A percentile compares a stretch with the other conserved stretches of the same genome.
Conservation (phyloP, 2,888 invertebrate genomes). For the Pasiphila rectangulata region DNA sequence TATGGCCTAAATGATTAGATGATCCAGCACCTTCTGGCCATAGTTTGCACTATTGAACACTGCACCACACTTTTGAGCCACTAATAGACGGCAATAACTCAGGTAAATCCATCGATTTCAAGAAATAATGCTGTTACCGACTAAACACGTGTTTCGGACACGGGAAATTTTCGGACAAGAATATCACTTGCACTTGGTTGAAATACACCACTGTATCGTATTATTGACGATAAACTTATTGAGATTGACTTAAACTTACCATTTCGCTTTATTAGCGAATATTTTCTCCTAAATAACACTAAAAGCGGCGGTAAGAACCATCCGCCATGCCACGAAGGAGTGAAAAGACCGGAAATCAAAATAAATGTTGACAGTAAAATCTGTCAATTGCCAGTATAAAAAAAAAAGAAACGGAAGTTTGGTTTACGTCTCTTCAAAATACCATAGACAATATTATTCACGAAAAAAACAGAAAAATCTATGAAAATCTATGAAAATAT, state of each 20-base stretch:
- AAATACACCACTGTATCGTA: constrained; percentile 37
- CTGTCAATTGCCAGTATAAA: constrained; percentile 56
- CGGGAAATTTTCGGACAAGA: constrained; percentile 25
- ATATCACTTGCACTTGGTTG: constrained; percentile 47
- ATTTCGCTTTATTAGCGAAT: constrained; percentile 76
- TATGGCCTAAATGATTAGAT: not conserved
- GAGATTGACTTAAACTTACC: constrained; percentile 59
- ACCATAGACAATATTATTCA: not conserved
- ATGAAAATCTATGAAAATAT: no score
- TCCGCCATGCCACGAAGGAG: constrained; percentile 81
- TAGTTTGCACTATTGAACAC: constrained; percentile 6
- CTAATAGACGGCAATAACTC: constrained; percentile 16
- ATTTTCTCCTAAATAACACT: constrained; percentile 72
- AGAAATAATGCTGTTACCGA: constrained; percentile 15
- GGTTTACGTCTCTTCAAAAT: not conserved
- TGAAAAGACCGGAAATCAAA: constrained; percentile 76
- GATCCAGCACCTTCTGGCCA: not conserved
- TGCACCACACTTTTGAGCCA: constrained; percentile 14
- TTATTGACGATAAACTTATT: constrained; percentile 35
- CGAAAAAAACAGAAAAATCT: no score
- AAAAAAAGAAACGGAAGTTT: constrained; percentile 21
- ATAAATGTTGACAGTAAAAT: constrained; percentile 54
- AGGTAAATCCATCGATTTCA: constrained; percentile 16
- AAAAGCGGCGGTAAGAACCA: constrained; percentile 69
- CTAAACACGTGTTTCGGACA: constrained; percentile 36